phyloP scores from a whole-genome alignment of 2,113 vertebrate genomes.

The Antechinus flavipes region DNA sequence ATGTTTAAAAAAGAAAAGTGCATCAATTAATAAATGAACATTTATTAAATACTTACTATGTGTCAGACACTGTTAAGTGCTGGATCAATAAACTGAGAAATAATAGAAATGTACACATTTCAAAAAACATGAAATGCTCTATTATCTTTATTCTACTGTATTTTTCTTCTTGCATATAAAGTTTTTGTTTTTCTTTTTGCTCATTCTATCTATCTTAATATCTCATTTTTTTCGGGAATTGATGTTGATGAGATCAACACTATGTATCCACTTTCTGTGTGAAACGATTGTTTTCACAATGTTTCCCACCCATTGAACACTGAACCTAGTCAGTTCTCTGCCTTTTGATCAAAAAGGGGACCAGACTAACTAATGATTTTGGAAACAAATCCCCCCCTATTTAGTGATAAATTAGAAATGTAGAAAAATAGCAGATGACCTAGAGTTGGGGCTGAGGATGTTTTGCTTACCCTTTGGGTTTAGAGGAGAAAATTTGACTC shows the following conservation, averaged over 20 bases:
- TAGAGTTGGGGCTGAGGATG: not conserved
- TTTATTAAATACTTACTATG: not conserved
- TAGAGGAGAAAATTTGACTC: not conserved
- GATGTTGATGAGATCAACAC: not conserved
- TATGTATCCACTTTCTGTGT: not conserved
- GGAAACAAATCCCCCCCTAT: not conserved
- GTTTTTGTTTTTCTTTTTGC: not conserved
- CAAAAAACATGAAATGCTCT: not conserved
- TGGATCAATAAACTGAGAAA: not conserved
- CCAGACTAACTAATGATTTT: not conserved
- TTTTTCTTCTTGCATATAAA: not conserved
- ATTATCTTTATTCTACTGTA: too few relatives aligned
- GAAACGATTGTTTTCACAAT: not conserved
- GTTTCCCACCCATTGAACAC: not conserved
- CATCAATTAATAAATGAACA: not conserved
- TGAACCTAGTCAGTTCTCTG: not conserved
- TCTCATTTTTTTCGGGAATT: not conserved
- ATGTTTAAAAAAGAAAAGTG: not conserved
- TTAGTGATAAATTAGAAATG: constrained; percentile 24
- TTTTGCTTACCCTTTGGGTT: constrained; percentile 20
- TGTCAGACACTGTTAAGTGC: not conserved
- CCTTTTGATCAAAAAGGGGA: not conserved
- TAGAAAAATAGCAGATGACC: constrained; percentile 15
- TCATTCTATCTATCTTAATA: not conserved
- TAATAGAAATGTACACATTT: not conserved